Percentiles rank a stretch among this genome's conserved stretches.
Evolutionary conservation across 2,888 invertebrate genomes (phyloP).

Genomic region (Drosophila anceps): DNA sequence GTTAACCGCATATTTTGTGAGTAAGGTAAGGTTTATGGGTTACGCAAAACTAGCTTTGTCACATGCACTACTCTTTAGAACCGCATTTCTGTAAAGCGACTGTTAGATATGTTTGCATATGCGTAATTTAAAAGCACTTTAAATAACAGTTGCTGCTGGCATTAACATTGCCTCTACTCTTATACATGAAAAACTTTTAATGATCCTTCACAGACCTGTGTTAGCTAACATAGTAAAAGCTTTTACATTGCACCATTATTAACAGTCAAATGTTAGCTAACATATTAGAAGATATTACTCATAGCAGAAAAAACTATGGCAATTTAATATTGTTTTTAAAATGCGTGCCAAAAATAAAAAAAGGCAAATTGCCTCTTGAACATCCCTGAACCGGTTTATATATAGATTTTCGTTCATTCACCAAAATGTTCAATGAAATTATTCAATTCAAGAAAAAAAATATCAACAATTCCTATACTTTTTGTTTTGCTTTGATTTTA

Average conservation of each 20-base stretch:
- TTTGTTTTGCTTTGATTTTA: conserved; percentile 10
- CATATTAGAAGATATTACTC: background rate
- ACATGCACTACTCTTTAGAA: background rate
- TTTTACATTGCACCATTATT: background rate
- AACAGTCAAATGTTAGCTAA: background rate
- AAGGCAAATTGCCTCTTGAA: background rate
- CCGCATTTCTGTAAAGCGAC: background rate
- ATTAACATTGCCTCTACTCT: background rate
- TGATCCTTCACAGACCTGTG: background rate
- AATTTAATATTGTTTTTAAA: background rate
- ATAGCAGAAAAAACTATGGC: background rate
- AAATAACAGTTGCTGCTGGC: background rate
- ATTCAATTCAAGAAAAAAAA: conserved; percentile 1
- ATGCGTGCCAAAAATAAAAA: background rate
- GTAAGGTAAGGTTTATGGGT: conserved; percentile 1
- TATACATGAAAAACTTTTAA: background rate
- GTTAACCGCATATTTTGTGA: conserved; percentile 1
- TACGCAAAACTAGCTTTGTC: background rate
- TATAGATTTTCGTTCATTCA: conserved; percentile 6
- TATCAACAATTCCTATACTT: background rate
- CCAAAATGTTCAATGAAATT: conserved; percentile 4
- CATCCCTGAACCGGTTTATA: conserved; percentile 2
- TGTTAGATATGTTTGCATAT: background rate
- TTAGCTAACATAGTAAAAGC: background rate
- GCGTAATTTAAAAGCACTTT: background rate